Conservation (phyloP, 2,888 invertebrate genomes). For the Tetragnatha montana region DNA sequence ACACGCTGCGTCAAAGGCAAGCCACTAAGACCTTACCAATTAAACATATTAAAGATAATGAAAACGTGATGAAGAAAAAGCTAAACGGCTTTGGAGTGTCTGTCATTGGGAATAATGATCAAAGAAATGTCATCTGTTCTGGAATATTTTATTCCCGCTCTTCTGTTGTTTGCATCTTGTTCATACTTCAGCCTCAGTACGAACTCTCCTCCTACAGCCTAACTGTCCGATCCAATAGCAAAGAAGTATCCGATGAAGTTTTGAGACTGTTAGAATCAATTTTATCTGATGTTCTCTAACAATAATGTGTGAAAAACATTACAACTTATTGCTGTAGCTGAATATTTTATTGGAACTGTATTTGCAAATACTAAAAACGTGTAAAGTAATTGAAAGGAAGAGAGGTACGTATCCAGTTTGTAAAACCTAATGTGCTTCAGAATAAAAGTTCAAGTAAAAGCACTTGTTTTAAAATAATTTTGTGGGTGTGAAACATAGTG, state of each 20-base stretch:
- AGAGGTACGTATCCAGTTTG: too few relatives aligned
- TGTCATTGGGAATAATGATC: slow-evolving; percentile 5
- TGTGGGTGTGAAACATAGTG: too few relatives aligned
- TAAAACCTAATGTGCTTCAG: too few relatives aligned
- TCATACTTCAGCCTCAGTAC: slow-evolving; percentile 16
- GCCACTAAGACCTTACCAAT: not conserved
- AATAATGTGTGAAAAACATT: too few relatives aligned
- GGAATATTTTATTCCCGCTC: slow-evolving; percentile 26
- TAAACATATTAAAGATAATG: slow-evolving; percentile 30
- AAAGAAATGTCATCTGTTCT: slow-evolving; percentile 22
- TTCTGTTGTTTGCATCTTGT: slow-evolving; percentile 1
- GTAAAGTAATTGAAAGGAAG: too few relatives aligned
- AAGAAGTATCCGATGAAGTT: slow-evolving; percentile 23
- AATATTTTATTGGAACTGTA: too few relatives aligned
- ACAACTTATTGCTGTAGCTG: not conserved
- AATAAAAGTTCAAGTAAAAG: too few relatives aligned
- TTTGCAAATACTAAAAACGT: too few relatives aligned
- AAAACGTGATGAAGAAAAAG: not conserved
- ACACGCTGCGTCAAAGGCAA: not conserved
- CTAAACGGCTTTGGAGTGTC: slow-evolving; percentile 19
- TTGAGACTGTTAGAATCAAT: not conserved
- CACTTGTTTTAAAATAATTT: too few relatives aligned
- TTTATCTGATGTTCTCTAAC: slow-evolving; percentile 18
- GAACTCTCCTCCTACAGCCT: not conserved
- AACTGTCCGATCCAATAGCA: slow-evolving; percentile 11